Base-by-base conservation (phyloP, 2,888 invertebrate genomes). In the Amblyjoppa fuscipennis region DNA sequence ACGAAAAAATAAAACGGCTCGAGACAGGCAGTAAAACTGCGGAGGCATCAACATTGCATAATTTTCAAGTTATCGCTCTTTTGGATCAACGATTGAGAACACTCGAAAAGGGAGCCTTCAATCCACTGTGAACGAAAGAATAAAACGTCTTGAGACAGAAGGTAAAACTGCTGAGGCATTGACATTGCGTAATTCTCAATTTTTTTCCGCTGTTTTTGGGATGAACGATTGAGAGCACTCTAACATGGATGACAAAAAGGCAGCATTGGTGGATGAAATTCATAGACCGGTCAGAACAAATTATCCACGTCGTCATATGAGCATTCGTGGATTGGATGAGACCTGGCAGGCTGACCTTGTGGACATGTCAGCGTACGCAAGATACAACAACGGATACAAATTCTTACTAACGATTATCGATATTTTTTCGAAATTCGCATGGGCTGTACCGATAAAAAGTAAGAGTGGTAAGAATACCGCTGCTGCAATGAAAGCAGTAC, bases 341-440 rank as follows among this genome's bases (percentile, higher is more conserved):
- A 88, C 93, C 25, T 94, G 93, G 94, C 94, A 94, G 91, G 92
- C 92, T n/a, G 94, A 94, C 91, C 89, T 94, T 6, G 93, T 92
- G 20, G 92, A 92, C 82, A 91, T 94, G 92, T 83, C 82, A 41
- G 76, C 86, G 34, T 92, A 91, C 90, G 71, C 92, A 13, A 84
- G 81, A 56, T 83, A 90, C 34, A 94, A 94, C 86, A 91, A 90
- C 25, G 90, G 89, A 7, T 91, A 89, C 20, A 20, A 20, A 20
- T 20, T 20, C 20, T 20, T 20, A 20, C 20, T 20, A 20, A 20
- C 20, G 20, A 20, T 20, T 20, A 20, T 20, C 20, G 20, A 20
- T 20, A 20, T 20, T 20, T 20, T 20, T 20, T 20, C 20, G 20
- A 20, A 20, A 20, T 20, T 49, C 7, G 49, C 49, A 3, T 2